A percentile compares a stretch with the other conserved stretches of the same genome.
These are phyloP conservation scores for Heliconius cydno DNA, from an alignment of 2,888 invertebrate species.

Conservation along the genomic window DNA sequence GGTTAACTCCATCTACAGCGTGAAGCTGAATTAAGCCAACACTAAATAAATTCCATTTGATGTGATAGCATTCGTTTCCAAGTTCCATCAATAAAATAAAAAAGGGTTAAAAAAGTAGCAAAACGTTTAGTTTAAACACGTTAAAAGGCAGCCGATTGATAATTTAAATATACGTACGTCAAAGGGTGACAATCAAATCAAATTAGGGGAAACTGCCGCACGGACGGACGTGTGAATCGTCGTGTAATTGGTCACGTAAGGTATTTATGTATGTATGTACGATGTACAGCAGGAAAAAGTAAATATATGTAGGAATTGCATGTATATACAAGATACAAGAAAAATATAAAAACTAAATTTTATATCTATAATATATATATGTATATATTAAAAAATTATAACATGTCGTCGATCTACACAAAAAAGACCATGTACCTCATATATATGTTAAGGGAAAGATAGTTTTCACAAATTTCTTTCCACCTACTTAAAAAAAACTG, in stretches of 20 bases:
- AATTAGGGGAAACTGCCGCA: slow-evolving; percentile 70
- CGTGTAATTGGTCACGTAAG: slow-evolving; percentile 60
- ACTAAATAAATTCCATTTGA: slow-evolving; percentile 3
- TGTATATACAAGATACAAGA: background rate
- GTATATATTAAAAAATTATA: background rate
- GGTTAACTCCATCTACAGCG: background rate
- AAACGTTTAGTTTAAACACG: slow-evolving; percentile 22
- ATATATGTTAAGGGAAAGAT: no score
- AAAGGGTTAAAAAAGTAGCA: slow-evolving; percentile 7
- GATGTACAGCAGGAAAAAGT: background rate
- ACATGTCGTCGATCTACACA: no score
- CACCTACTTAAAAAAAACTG: no score
- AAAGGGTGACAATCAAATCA: slow-evolving; percentile 74
- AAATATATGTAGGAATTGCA: background rate
- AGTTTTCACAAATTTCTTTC: no score
- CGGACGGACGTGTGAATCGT: slow-evolving; percentile 64
- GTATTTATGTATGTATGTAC: slow-evolving; percentile 14
- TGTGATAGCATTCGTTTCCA: slow-evolving; percentile 5
- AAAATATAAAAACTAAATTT: no score
- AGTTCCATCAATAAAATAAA: background rate
- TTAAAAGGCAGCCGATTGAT: slow-evolving; percentile 51
- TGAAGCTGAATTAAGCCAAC: background rate
- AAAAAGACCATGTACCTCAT: no score
- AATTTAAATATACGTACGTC: slow-evolving; percentile 65
- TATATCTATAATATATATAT: no score